These are phyloP conservation scores for Xanthia togata DNA, from an alignment of 2,888 invertebrate genomes.

Conservation along the genomic window DNA sequence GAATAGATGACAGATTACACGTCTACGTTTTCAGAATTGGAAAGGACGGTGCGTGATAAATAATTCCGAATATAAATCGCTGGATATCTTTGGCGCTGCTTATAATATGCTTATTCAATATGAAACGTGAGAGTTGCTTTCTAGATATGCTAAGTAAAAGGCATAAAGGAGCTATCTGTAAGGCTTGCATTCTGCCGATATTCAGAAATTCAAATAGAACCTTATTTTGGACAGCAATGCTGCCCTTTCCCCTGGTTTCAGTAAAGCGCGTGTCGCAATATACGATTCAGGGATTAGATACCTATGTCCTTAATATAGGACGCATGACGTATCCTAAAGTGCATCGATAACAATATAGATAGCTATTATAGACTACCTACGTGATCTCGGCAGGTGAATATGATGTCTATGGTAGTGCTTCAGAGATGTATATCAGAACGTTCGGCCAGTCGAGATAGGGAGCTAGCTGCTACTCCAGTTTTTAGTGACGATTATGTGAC, in stretches of 20 bases:
- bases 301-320: neutral
- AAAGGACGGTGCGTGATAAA: conserved; percentile 46
- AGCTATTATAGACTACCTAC: neutral
- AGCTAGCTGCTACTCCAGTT: too few relatives aligned
- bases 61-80: conserved; percentile 54
- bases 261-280: neutral
- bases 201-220: conserved; percentile 33
- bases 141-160: conserved; percentile 39
- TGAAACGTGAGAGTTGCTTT: conserved; percentile 48
- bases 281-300: conserved; percentile 7
- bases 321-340: conserved; percentile 11
- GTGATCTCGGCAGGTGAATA: neutral
- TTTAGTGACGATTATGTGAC: too few relatives aligned
- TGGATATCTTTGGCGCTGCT: conserved; percentile 33
- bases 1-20: conserved; percentile 60
- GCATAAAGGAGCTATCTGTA: conserved; percentile 26
- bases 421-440: too few relatives aligned
- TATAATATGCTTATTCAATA: conserved; percentile 49
- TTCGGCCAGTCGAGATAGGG: too few relatives aligned
- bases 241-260: neutral
- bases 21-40: conserved; percentile 57
- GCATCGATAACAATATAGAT: neutral
- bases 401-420: neutral
- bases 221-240: conserved; percentile 11
- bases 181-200: conserved; percentile 23